phyloP scores from a whole-genome alignment of 2,888 invertebrate genomes.

The Abrostola triplasia region DNA sequence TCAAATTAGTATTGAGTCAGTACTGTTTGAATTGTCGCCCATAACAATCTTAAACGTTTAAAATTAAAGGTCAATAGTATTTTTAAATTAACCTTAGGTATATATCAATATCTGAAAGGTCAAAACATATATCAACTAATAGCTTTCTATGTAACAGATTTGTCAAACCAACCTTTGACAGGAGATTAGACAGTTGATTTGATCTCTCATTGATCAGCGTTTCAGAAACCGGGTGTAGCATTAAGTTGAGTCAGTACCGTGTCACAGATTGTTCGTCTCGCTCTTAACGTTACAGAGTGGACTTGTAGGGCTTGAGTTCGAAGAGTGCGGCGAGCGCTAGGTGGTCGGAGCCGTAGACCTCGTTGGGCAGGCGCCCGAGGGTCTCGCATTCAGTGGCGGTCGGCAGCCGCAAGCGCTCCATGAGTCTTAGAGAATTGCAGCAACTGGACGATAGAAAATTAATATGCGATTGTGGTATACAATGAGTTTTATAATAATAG shows the following conservation, averaged over 20 bases:
- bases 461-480: neutral
- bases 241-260: neutral
- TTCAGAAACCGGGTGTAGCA: too few relatives aligned
- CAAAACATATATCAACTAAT: too few relatives aligned
- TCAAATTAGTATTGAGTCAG: too few relatives aligned
- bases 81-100: too few relatives aligned
- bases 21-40: too few relatives aligned
- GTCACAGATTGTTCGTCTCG: neutral
- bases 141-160: too few relatives aligned
- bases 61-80: too few relatives aligned
- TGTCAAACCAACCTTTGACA: too few relatives aligned
- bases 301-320: conserved; percentile 74
- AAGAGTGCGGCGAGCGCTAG: conserved; percentile 93
- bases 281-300: conserved; percentile 51
- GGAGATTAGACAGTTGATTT: too few relatives aligned
- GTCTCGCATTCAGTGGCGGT: conserved; percentile 87
- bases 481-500: too few relatives aligned
- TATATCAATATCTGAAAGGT: too few relatives aligned
- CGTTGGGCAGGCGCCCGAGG: conserved; percentile 92
- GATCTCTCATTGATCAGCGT: neutral
- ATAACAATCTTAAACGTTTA: too few relatives aligned
- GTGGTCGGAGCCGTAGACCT: conserved; percentile 93
- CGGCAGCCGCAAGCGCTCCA: conserved; percentile 91
- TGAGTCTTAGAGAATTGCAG: conserved; percentile 82
- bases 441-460: conserved; percentile 63